Evolutionary conservation across 2,113 vertebrate genomes (phyloP).

Genomic region (Collichthys lucidus): DNA sequence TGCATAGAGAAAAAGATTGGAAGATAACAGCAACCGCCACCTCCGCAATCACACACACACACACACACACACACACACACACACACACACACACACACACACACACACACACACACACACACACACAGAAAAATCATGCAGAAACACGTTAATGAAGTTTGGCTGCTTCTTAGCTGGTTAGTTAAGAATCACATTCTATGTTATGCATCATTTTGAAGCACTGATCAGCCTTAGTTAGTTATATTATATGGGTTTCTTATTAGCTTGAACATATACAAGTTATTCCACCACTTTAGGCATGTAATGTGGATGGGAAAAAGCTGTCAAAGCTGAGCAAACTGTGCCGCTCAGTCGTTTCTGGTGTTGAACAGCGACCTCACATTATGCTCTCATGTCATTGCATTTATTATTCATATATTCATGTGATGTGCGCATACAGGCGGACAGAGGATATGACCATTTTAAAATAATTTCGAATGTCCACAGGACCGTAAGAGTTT

Average conservation of each 20-base stretch:
- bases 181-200: conserved; percentile 7
- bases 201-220: conserved; percentile 18
- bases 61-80: conserved; percentile 12
- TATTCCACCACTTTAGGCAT: conserved; percentile 38
- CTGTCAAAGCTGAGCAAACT: conserved; percentile 12
- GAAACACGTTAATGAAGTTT: conserved; percentile 32
- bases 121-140: conserved; percentile 18
- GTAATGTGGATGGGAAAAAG: conserved; percentile 3
- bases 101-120: conserved; percentile 20
- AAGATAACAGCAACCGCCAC: conserved; percentile 51
- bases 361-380: neutral
- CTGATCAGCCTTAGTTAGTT: conserved; percentile 25
- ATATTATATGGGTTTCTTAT: neutral
- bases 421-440: conserved; percentile 38
- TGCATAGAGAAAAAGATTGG: conserved; percentile 64
- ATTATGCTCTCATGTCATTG: conserved; percentile 20
- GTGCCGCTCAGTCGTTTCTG: conserved; percentile 5
- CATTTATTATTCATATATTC: conserved; percentile 65
- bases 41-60: conserved; percentile 37
- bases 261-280: conserved; percentile 9
- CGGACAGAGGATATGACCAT: conserved; percentile 13
- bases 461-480: conserved; percentile 33
- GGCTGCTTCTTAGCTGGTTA: conserved; percentile 37
- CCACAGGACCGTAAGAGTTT: neutral
- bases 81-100: conserved; percentile 25